Conservation (phyloP, 2,888 invertebrate genomes). For the Dyspetes luteomarginatus region DNA sequence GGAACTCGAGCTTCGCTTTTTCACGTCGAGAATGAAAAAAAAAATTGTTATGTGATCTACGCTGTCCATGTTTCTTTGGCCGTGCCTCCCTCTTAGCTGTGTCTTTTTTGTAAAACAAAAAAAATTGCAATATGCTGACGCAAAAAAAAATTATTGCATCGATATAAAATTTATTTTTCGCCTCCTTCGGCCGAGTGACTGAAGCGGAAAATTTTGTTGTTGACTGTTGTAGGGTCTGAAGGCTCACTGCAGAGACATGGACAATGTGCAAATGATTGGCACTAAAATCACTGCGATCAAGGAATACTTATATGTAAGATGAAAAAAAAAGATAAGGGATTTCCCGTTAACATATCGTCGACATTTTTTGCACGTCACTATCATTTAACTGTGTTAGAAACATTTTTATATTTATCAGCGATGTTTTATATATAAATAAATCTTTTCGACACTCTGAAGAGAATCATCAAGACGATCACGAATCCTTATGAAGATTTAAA, state of each 20-base stretch:
- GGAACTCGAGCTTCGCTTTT: slow-evolving; percentile 39
- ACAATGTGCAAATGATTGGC: slow-evolving; percentile 83
- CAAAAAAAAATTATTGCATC: slow-evolving; percentile 57
- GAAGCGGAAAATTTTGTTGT: slow-evolving; percentile 80
- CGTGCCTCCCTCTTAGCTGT: slow-evolving; percentile 74
- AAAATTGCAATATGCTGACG: slow-evolving; percentile 46
- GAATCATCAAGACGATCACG: no score
- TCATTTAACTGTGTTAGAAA: slow-evolving; percentile 8
- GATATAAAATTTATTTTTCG: slow-evolving; percentile 63
- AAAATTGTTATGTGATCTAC: slow-evolving; percentile 57
- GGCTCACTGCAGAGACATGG: slow-evolving; percentile 82
- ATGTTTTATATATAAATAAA: background rate
- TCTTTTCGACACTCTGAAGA: background rate
- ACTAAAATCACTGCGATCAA: slow-evolving; percentile 83
- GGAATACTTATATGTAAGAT: slow-evolving; percentile 83
- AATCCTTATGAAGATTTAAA: no score
- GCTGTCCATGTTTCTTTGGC: slow-evolving; percentile 81
- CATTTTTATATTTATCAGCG: background rate
- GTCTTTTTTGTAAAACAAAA: slow-evolving; percentile 18
- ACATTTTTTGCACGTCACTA: slow-evolving; percentile 8
- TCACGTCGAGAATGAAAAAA: background rate
- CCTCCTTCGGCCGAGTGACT: slow-evolving; percentile 70
- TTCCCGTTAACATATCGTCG: slow-evolving; percentile 45
- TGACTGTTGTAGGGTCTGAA: slow-evolving; percentile 83
- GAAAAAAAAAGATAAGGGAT: background rate